Evolutionary conservation across 2,113 vertebrate species (phyloP).

Genomic region (Quiscalus mexicanus): DNA sequence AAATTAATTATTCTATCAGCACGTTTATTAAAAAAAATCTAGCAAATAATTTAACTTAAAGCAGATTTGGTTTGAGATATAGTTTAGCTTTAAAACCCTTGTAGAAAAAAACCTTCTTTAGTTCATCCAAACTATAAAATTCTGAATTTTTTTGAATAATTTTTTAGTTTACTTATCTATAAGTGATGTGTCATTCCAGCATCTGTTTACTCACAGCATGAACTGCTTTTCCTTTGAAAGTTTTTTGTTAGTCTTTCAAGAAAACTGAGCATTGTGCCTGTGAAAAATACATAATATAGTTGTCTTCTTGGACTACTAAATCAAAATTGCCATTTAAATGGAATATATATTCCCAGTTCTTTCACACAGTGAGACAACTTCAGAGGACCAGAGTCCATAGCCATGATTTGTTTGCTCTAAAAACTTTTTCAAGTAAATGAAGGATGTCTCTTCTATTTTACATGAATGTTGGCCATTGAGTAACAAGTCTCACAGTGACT

Average conservation of each 20-base stretch:
- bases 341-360: background rate
- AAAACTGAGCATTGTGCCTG: background rate
- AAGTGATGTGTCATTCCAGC: background rate
- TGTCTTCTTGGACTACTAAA: background rate
- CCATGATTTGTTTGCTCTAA: background rate
- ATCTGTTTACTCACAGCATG: background rate
- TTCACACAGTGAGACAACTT: background rate
- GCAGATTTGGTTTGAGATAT: background rate
- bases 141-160: background rate
- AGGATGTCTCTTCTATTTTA: background rate
- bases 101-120: background rate
- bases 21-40: background rate
- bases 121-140: background rate
- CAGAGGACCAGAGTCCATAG: background rate
- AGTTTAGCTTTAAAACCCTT: background rate
- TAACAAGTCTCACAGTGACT: background rate
- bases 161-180: background rate
- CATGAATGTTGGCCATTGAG: background rate
- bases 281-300: background rate
- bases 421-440: background rate
- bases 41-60: background rate
- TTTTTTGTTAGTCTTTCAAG: background rate
- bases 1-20: background rate
- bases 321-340: background rate
- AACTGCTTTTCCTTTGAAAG: background rate